These are phyloP conservation scores for Amia ocellicauda DNA, from an alignment of 2,113 vertebrate species.

Conservation along the genomic window DNA sequence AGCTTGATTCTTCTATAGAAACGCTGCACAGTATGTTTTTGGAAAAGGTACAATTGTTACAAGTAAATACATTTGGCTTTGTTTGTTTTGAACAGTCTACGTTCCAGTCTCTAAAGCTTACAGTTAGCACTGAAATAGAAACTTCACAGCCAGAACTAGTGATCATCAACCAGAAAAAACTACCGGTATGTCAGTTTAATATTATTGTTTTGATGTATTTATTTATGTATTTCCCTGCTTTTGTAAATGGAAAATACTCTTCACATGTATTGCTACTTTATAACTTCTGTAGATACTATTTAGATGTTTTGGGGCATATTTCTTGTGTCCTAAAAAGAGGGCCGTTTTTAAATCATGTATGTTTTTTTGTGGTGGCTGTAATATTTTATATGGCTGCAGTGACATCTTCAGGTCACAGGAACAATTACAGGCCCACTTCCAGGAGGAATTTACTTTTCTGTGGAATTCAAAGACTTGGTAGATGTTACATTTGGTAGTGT, in stretches of 20 bases:
- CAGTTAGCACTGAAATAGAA: conserved; percentile 62
- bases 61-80: neutral
- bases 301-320: too few species aligned
- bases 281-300: neutral
- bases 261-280: neutral
- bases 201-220: neutral
- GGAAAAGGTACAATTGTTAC: neutral
- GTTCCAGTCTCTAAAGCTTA: conserved; percentile 75
- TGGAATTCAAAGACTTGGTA: too few species aligned
- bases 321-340: too few species aligned
- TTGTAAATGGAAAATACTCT: neutral
- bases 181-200: conserved; percentile 60
- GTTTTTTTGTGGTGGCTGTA: too few species aligned
- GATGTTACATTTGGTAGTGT: too few species aligned
- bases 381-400: neutral
- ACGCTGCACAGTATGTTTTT: too few species aligned
- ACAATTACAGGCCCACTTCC: neutral
- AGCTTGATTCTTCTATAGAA: too few species aligned
- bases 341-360: too few species aligned
- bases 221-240: too few species aligned
- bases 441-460: too few species aligned
- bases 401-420: conserved; percentile 3
- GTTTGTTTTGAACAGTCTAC: conserved; percentile 61
- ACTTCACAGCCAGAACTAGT: conserved; percentile 73
- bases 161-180: conserved; percentile 61